Percentiles rank a stretch among this genome's conserved stretches.
Conservation (phyloP, 2,888 invertebrate genomes). For the Pristionchus mayeri region DNA sequence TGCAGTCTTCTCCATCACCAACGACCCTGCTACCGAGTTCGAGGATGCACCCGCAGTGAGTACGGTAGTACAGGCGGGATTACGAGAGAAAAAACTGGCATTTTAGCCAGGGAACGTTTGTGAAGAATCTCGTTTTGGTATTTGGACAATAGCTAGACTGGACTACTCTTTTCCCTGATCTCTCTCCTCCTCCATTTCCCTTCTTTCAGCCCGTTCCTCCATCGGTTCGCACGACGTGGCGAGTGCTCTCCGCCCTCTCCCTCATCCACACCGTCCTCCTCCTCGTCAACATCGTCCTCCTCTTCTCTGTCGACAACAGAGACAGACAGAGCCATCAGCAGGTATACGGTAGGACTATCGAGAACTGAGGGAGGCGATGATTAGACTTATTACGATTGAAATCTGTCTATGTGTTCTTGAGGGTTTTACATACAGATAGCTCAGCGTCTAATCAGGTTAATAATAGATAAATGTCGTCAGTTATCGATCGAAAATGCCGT, state of each 20-base stretch:
- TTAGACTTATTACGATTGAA: background rate
- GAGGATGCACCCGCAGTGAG: constrained; percentile 33
- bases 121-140: too few relatives aligned
- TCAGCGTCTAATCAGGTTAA: background rate
- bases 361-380: background rate
- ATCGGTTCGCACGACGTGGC: background rate
- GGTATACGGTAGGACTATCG: background rate
- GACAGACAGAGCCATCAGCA: constrained; percentile 20
- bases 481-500: background rate
- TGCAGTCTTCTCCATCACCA: constrained; percentile 41
- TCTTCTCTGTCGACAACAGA: background rate
- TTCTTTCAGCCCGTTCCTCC: constrained; percentile 6
- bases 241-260: background rate
- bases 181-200: background rate
- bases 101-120: too few relatives aligned
- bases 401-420: background rate
- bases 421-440: too few relatives aligned
- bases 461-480: too few relatives aligned
- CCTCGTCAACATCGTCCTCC: constrained; percentile 33
- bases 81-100: too few relatives aligned
- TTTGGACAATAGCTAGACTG: too few relatives aligned
- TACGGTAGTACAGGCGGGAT: too few relatives aligned
- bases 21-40: constrained; percentile 32
- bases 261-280: constrained; percentile 8
- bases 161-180: too few relatives aligned